phyloP scores from a whole-genome alignment of 2,797 vertebrate species.

The Esox lucius region DNA sequence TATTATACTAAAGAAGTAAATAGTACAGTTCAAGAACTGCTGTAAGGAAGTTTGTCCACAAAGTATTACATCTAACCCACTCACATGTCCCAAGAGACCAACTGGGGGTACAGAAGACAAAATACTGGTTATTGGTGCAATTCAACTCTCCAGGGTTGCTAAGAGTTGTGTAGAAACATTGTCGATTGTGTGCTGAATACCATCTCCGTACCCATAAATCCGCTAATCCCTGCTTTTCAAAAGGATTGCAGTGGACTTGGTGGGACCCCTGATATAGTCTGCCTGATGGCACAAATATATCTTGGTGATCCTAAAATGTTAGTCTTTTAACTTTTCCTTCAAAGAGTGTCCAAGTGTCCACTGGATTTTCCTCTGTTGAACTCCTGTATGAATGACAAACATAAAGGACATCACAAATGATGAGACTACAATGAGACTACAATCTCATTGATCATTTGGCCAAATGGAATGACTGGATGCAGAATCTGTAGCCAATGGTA shows the following conservation, averaged over 20 bases:
- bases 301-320: conserved; percentile 2
- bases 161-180: neutral
- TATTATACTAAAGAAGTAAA: neutral
- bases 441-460: no score
- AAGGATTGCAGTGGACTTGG: conserved; percentile 2
- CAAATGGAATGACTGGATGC: no score
- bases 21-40: neutral
- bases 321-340: neutral
- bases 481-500: no score
- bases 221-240: neutral
- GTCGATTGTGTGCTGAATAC: neutral
- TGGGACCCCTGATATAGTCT: neutral
- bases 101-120: neutral
- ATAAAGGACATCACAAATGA: no score
- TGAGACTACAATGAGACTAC: no score
- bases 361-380: neutral
- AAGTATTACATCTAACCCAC: neutral
- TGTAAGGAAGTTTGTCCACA: neutral
- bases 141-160: neutral
- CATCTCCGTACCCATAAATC: neutral
- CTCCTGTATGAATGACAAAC: neutral
- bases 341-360: neutral
- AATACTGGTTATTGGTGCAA: neutral
- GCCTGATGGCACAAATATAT: conserved; percentile 1
- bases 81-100: neutral